Conservation (phyloP, 2,113 vertebrate genomes). For the Phalacrocorax carbo region DNA sequence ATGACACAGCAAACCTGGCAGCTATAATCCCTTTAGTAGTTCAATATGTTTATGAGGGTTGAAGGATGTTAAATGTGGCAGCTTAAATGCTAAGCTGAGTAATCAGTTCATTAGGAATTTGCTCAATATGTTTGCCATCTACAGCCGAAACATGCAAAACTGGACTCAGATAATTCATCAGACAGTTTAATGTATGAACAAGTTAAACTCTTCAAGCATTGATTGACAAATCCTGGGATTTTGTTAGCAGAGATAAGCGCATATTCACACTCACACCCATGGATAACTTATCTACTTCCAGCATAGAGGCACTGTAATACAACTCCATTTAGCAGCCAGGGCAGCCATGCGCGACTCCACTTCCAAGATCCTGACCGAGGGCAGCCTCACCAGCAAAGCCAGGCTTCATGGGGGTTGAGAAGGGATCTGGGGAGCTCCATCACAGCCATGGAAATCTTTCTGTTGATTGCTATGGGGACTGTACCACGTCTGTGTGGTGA, state of each 20-base stretch:
- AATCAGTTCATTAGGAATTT: conserved; percentile 72
- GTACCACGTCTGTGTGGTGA: background rate
- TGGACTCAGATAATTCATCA: conserved; percentile 48
- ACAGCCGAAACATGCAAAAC: conserved; percentile 17
- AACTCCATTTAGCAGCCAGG: background rate
- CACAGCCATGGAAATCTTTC: background rate
- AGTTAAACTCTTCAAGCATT: background rate
- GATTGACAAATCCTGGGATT: background rate
- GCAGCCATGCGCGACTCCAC: background rate
- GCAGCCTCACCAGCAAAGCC: background rate
- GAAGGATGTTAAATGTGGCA: conserved; percentile 59
- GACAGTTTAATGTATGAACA: background rate
- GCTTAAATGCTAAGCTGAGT: conserved; percentile 70
- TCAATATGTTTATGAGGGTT: conserved; percentile 64
- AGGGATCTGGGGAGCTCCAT: background rate
- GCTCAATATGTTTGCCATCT: conserved; percentile 53
- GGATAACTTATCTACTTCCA: background rate
- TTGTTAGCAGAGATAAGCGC: background rate
- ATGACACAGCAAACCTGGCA: conserved; percentile 43
- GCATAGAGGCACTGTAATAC: background rate
- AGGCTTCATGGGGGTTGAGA: background rate
- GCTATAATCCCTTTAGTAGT: conserved; percentile 55
- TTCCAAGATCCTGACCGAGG: background rate
- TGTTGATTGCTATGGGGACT: background rate
- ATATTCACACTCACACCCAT: background rate